Base-by-base conservation (phyloP, 2,113 vertebrate genomes). In the Tragelaphus buxtoni region DNA sequence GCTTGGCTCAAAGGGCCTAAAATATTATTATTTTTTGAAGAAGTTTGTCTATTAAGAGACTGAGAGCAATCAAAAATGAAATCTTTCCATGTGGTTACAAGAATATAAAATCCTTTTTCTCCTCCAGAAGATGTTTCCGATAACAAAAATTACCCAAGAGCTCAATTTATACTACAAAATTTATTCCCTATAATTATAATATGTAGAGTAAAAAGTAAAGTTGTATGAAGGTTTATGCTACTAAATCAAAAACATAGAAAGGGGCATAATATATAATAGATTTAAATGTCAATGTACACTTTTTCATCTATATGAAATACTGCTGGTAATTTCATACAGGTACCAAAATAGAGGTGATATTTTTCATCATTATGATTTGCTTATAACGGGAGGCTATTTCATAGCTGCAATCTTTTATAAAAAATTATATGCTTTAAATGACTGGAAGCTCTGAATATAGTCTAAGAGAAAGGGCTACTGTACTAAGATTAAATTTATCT, bases 301-400 rank as follows among this genome's bases (percentile, higher is more conserved):
- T 93, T 90, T 17, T 93, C 20, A 93, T 89, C 87, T 80, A 35
- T 12, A 80, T 95, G 0, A 90, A 95, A 95, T 91, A 84, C 4
- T 97, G 2, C 12, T 91, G 32, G n/a, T 69, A 96, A 86, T 91
- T 93, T 69, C 11, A 58, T 94, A 85, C 20, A 96, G 56, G 76
- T 77, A 12, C 47, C 13, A 95, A 91, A 95, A 90, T 63, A 92
- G 30, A 86, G 20, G 26, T 47, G 30, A 69, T 91, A 90, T 92
- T 96, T 96, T 96, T 97, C 14, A 80, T 84, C 76, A 96, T 88
- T 89, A 88, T 91, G 51, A 98, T 87, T 95, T 95, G 53, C 84
- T 90, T 90, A 81, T 69, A 88, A 90, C 7, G 84, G 0, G 0
- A 81, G 55, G 0, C n/a, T 55, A 92, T 65, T 65, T 83, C 28